These are phyloP conservation scores for Lontra canadensis DNA, from an alignment of 2,113 vertebrate species.

Conservation along the genomic window DNA sequence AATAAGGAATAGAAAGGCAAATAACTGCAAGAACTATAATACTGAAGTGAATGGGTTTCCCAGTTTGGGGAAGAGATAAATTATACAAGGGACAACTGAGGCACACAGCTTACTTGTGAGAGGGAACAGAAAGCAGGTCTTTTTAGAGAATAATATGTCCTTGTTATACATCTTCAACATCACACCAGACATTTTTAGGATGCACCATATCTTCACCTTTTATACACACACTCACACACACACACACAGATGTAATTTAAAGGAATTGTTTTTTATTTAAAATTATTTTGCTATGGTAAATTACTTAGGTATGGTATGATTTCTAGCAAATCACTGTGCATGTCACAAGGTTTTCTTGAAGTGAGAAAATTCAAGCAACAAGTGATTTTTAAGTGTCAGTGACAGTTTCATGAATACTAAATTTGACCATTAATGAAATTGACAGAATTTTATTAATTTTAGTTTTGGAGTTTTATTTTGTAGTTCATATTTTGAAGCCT, in stretches of 20 bases:
- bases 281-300: neutral
- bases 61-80: neutral
- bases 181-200: neutral
- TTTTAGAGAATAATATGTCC: neutral
- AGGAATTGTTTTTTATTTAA: neutral
- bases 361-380: neutral
- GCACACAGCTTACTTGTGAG: neutral
- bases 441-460: neutral
- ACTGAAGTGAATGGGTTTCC: neutral
- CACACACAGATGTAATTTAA: neutral
- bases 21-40: neutral
- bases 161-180: neutral
- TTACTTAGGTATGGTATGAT: neutral
- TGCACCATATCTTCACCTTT: neutral
- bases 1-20: neutral
- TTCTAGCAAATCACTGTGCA: constrained; percentile 4
- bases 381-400: neutral
- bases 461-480: neutral
- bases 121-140: neutral
- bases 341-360: neutral
- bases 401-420: neutral
- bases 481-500: neutral
- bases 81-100: neutral
- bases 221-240: neutral
- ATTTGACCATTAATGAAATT: neutral